A percentile compares a stretch with the other conserved stretches of the same genome.
Conservation (phyloP, 2,113 vertebrate genomes). For the Triplophysa siluroides region DNA sequence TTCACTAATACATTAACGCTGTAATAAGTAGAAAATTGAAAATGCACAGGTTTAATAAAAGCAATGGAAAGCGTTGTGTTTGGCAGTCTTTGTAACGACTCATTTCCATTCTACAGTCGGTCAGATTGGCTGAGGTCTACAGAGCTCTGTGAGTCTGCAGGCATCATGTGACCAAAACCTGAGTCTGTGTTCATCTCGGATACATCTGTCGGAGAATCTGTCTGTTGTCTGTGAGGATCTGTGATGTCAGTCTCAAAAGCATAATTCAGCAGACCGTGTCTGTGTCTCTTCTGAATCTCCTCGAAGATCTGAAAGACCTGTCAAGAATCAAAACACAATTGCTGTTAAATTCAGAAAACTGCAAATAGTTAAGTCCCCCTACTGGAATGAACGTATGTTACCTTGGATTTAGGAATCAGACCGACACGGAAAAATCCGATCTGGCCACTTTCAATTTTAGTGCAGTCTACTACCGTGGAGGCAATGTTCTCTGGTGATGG, state of each 20-base stretch:
- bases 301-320: slow-evolving; percentile 87
- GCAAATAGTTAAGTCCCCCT: background rate
- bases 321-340: background rate
- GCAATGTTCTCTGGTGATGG: slow-evolving; percentile 88
- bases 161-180: background rate
- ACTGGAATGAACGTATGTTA: slow-evolving; percentile 55
- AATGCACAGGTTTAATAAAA: too few relatives aligned
- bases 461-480: slow-evolving; percentile 91
- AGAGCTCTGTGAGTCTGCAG: slow-evolving; percentile 11
- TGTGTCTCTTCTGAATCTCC: slow-evolving; percentile 76
- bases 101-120: background rate
- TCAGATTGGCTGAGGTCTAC: slow-evolving; percentile 27
- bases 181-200: slow-evolving; percentile 25
- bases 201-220: slow-evolving; percentile 47
- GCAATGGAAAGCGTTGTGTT: background rate
- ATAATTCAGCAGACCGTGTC: slow-evolving; percentile 59
- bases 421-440: slow-evolving; percentile 87
- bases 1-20: too few relatives aligned
- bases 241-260: slow-evolving; percentile 68
- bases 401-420: slow-evolving; percentile 86
- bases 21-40: too few relatives aligned
- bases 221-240: slow-evolving; percentile 21
- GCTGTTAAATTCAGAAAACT: background rate
- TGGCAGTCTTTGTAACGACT: background rate
- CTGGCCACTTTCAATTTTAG: slow-evolving; percentile 80